phyloP scores from a whole-genome alignment of 2,113 vertebrate species.

The Psophia crepitans region DNA sequence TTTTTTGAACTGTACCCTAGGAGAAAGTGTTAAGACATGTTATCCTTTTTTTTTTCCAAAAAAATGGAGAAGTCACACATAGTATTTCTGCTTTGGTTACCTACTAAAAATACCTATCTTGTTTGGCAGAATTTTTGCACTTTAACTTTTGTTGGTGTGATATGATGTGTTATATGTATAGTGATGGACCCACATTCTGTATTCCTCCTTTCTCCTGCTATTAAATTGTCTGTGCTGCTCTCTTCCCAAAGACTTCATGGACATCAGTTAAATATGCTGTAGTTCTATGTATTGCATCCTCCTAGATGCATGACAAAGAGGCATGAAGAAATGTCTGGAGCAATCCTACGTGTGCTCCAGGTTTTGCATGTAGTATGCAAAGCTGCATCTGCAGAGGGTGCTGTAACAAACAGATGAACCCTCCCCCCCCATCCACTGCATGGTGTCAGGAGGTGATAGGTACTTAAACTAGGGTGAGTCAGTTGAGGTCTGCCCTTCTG shows the following conservation, averaged over 20 bases:
- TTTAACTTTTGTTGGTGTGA: not conserved
- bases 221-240: not conserved
- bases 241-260: not conserved
- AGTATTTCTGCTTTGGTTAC: not conserved
- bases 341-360: not conserved
- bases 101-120: not conserved
- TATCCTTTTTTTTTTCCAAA: not conserved
- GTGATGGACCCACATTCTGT: not conserved
- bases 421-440: too few species aligned
- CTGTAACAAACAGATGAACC: not conserved
- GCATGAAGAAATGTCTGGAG: not conserved
- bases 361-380: not conserved
- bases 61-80: not conserved
- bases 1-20: not conserved
- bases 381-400: not conserved
- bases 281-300: not conserved
- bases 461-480: not conserved
- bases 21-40: not conserved
- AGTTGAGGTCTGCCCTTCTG: not conserved
- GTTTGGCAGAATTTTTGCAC: not conserved
- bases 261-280: not conserved
- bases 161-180: not conserved
- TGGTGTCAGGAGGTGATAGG: not conserved
- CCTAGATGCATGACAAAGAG: not conserved
- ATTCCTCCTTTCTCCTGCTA: not conserved